Evolutionary conservation across 2,113 vertebrate genomes (phyloP).

Genomic region (Cygnus atratus): DNA sequence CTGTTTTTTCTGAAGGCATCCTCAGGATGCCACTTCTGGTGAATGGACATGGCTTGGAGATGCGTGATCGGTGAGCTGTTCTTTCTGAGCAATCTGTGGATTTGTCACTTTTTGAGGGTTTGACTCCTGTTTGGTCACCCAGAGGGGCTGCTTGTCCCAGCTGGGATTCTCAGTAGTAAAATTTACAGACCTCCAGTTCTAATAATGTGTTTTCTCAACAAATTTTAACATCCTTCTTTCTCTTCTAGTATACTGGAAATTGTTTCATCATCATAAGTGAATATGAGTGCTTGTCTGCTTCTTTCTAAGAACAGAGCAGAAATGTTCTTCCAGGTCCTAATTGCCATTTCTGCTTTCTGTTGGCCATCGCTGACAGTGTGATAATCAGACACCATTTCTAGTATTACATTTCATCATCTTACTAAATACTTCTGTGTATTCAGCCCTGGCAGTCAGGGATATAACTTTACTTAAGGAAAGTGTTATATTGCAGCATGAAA

Average conservation of each 20-base stretch:
- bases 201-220: not conserved
- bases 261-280: not conserved
- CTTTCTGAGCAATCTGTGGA: not conserved
- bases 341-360: not conserved
- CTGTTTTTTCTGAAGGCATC: not conserved
- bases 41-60: not conserved
- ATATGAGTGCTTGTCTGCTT: fast-evolving
- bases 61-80: not conserved
- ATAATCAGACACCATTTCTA: not conserved
- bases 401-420: not conserved
- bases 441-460: not conserved
- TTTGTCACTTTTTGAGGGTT: not conserved
- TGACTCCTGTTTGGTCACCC: not conserved
- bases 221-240: not conserved
- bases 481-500: not conserved
- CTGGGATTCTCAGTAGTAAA: not conserved
- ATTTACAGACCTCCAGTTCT: not conserved
- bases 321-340: not conserved
- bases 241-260: not conserved
- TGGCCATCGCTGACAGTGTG: fast-evolving
- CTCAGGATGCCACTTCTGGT: fast-evolving
- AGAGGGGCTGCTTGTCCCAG: not conserved
- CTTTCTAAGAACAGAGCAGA: slow-evolving; percentile 1
- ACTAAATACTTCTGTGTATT: not conserved
- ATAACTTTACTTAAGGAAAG: not conserved